phyloP scores from a whole-genome alignment of 2,113 vertebrate species.

The Ranitomeya variabilis region DNA sequence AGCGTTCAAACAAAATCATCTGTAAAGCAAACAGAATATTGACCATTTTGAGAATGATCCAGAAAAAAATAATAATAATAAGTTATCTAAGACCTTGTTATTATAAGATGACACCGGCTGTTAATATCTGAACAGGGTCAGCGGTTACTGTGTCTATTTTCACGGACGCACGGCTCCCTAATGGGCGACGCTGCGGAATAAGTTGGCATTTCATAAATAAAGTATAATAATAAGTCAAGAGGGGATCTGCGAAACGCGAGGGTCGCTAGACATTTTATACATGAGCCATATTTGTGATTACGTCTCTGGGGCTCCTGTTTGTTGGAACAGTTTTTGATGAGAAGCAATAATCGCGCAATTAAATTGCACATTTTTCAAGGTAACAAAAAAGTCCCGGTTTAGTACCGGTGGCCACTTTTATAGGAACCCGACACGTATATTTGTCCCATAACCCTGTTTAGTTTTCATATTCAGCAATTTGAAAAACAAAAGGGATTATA shows the following conservation, averaged over 20 bases:
- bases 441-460: slow-evolving; percentile 4
- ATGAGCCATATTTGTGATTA: not conserved
- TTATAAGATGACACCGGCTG: slow-evolving; percentile 10
- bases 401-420: slow-evolving; percentile 2
- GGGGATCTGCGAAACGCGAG: not conserved
- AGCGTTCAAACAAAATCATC: not conserved
- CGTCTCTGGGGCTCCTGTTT: slow-evolving; percentile 11
- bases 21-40: not conserved
- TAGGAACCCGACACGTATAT: not conserved
- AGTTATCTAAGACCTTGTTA: not conserved
- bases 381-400: not conserved
- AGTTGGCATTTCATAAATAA: slow-evolving; percentile 20
- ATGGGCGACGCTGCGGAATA: not conserved
- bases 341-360: slow-evolving; percentile 33
- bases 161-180: not conserved
- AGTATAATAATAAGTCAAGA: slow-evolving; percentile 30
- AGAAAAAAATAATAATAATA: slow-evolving; percentile 6
- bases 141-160: not conserved
- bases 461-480: slow-evolving; percentile 28
- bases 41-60: slow-evolving; percentile 2
- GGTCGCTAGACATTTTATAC: not conserved
- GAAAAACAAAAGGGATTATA: slow-evolving; percentile 1
- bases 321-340: slow-evolving; percentile 8
- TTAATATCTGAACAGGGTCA: slow-evolving; percentile 25
- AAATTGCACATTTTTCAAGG: slow-evolving; percentile 20